Percentiles rank a stretch among this genome's conserved stretches.
These are phyloP conservation scores for Clostera curtula DNA, from an alignment of 2,888 invertebrate genomes.

Conservation along the genomic window DNA sequence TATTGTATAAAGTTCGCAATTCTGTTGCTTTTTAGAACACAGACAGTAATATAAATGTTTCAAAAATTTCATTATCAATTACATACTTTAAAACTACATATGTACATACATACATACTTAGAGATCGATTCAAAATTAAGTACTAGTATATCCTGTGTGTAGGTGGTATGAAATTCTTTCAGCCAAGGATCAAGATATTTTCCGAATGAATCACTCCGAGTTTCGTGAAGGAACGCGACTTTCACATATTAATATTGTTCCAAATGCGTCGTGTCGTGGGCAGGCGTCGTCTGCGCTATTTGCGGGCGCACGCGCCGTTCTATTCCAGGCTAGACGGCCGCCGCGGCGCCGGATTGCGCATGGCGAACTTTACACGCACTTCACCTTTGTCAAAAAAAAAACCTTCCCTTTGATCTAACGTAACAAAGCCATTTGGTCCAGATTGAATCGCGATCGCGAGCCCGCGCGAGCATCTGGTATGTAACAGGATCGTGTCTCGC, in stretches of 20 bases:
- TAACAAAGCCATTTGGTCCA: slow-evolving; percentile 13
- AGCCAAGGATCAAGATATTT: slow-evolving; percentile 10
- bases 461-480: slow-evolving; percentile 15
- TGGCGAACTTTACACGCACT: slow-evolving; percentile 38
- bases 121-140: too few species aligned
- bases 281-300: slow-evolving; percentile 53
- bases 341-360: slow-evolving; percentile 31
- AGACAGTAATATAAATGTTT: too few species aligned
- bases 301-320: slow-evolving; percentile 29
- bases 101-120: too few species aligned
- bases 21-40: too few species aligned
- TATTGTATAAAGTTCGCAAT: too few species aligned
- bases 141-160: too few species aligned
- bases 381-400: slow-evolving; percentile 43
- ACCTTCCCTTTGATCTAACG: slow-evolving; percentile 37
- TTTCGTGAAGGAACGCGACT: slow-evolving; percentile 31
- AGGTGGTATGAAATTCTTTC: too few species aligned
- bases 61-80: too few species aligned
- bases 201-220: slow-evolving; percentile 31
- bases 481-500: not conserved
- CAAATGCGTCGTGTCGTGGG: slow-evolving; percentile 37
- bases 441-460: slow-evolving; percentile 7
- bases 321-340: slow-evolving; percentile 45
- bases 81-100: too few species aligned
- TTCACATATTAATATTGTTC: slow-evolving; percentile 47